Conservation (phyloP, 2,113 vertebrate genomes). For the Chaetura pelagica region DNA sequence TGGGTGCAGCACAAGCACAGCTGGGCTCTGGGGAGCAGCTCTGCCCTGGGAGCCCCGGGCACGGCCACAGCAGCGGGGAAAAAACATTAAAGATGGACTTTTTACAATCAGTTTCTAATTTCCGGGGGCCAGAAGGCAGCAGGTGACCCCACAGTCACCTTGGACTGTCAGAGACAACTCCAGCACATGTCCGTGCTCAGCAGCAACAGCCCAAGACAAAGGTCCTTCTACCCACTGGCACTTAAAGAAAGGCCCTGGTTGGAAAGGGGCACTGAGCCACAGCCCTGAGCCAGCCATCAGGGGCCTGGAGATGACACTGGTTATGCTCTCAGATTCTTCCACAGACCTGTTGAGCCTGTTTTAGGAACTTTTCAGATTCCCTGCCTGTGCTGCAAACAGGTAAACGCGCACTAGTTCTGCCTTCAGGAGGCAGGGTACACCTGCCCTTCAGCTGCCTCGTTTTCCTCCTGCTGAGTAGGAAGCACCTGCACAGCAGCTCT, state of each 20-base stretch:
- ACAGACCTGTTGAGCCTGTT: not conserved
- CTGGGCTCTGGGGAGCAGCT: not conserved
- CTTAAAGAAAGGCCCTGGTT: not conserved
- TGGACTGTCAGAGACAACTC: not conserved
- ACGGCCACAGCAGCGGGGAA: accelerated
- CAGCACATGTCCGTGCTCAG: accelerated
- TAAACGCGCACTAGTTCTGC: not conserved
- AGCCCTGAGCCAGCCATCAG: not conserved
- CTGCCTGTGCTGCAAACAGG: not conserved
- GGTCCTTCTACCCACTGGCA: not conserved
- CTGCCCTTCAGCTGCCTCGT: not conserved
- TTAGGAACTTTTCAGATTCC: not conserved
- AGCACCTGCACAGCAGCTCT: not conserved
- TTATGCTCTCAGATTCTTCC: not conserved
- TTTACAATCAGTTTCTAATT: not conserved
- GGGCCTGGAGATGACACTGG: not conserved
- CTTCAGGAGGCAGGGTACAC: no score
- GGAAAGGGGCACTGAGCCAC: not conserved
- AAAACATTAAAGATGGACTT: not conserved
- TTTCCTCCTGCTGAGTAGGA: accelerated
- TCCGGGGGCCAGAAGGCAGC: not conserved
- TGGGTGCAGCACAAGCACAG: no score
- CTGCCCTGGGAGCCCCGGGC: not conserved
- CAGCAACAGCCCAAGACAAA: not conserved
- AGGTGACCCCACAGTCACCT: not conserved